Conservation (phyloP, 2,113 vertebrate species). For the Archocentrus centrarchus region DNA sequence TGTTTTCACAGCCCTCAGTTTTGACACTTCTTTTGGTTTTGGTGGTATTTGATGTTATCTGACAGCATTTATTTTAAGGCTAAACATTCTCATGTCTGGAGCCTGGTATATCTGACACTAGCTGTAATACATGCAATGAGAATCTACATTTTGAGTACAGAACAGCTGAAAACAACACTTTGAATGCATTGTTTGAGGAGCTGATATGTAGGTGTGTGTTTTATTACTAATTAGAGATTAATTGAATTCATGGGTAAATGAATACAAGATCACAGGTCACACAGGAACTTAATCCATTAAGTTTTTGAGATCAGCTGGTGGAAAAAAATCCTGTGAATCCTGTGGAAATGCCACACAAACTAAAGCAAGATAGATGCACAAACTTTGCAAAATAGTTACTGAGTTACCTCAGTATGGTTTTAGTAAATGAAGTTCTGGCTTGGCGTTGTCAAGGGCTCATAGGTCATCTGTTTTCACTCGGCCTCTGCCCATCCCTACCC, state of each 20-base stretch:
- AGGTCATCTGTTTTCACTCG: slow-evolving; percentile 59
- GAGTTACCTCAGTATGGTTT: slow-evolving; percentile 31
- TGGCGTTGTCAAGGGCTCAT: slow-evolving; percentile 47
- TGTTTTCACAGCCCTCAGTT: slow-evolving; percentile 56
- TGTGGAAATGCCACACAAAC: background rate
- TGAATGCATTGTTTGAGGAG: background rate
- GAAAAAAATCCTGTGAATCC: background rate
- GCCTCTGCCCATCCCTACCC: slow-evolving; percentile 44
- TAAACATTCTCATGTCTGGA: slow-evolving; percentile 43
- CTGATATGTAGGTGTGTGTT: background rate
- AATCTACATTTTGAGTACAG: slow-evolving; percentile 1
- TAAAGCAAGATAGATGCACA: slow-evolving; percentile 28
- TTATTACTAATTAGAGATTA: slow-evolving; percentile 4
- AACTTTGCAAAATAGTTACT: slow-evolving; percentile 13
- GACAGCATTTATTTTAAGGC: slow-evolving; percentile 27
- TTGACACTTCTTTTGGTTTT: slow-evolving; percentile 44
- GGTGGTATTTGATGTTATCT: slow-evolving; percentile 48
- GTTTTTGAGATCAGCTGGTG: background rate
- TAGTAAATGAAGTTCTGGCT: slow-evolving; percentile 50
- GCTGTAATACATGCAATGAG: slow-evolving; percentile 7
- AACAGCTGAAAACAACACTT: background rate
- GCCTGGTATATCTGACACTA: background rate
- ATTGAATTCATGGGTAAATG: background rate
- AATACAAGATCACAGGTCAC: background rate
- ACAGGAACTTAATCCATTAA: background rate